phyloP scores from a whole-genome alignment of 2,888 invertebrate species.

The Lasioglossum marginatum region DNA sequence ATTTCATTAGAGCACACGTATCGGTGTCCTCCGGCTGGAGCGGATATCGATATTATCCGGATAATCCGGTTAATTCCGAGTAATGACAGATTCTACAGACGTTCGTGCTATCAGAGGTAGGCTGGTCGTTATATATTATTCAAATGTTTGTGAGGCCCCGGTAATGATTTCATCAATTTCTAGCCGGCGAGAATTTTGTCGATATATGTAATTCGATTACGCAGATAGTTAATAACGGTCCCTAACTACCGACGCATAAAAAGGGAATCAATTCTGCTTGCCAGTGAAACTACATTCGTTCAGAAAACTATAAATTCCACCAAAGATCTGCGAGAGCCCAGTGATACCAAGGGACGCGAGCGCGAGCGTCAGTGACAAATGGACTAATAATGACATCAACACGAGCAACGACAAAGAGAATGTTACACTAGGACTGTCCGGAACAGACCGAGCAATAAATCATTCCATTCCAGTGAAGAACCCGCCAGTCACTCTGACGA shows the following conservation, averaged over 20 bases:
- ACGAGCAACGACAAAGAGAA: background rate
- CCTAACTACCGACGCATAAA: background rate
- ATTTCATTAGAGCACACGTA: conserved; percentile 41
- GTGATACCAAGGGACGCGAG: background rate
- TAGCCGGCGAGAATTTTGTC: background rate
- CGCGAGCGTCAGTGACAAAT: conserved; percentile 16
- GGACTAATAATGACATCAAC: conserved; percentile 20
- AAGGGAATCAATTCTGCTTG: background rate
- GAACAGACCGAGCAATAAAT: conserved; percentile 3
- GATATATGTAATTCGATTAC: background rate
- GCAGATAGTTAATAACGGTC: background rate
- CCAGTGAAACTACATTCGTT: background rate
- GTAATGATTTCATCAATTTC: conserved; percentile 28
- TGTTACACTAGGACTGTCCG: background rate
- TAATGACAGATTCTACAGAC: conserved; percentile 61
- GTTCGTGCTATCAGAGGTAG: conserved; percentile 49
- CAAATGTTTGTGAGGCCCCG: conserved; percentile 35
- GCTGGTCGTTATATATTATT: conserved; percentile 48
- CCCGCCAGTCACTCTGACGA: conserved; percentile 6
- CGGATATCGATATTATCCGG: conserved; percentile 60
- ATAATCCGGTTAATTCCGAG: conserved; percentile 62
- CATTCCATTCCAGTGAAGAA: conserved; percentile 1
- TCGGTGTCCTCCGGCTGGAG: conserved; percentile 43
- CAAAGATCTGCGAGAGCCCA: background rate
- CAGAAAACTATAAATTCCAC: background rate